Evolutionary conservation across 2,888 invertebrate species (phyloP), one percentile per base, ranked within the genome.

Genomic region (Aradus depressus): DNA sequence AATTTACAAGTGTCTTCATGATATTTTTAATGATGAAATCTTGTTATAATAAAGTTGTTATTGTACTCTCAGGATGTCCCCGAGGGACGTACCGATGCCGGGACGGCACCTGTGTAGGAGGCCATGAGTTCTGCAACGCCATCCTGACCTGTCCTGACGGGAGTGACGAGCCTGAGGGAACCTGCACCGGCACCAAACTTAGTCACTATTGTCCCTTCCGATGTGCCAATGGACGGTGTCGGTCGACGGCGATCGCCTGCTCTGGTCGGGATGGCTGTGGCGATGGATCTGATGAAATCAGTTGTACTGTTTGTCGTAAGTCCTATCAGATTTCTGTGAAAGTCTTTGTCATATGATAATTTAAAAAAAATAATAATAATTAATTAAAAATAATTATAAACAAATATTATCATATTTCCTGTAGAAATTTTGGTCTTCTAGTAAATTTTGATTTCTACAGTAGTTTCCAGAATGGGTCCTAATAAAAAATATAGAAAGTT

Each of bases 231-330:
- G 89, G 89, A 2, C 74, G 88, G 52, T 91, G 91, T 67, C 75
- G 91, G 51, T 88, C 89, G 43, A 85, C 86, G 51, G 90, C 91
- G 0, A 86, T 91, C 55, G 80, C 87, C 3, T 91, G 91, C 68
- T 89, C 88, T 12, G 91, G 91, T 22, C 75, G 84, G 34, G 90
- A 91, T 66, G 91, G 91, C 18, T 91, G 91, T 64, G 91, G 91
- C 5, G 91, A 91, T 72, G 85, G 84, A 60, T 85, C 84, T 37
- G 91, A 91, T 64, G 91, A 92, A 68, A 77, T 76, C 56, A 79
- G 80, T 56, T 92, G 91, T 69, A 75, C 76, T 57, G 83, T 90
- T 58, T 91, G 91, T 71, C 80, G 91, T 91, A 70, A 60, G 60
- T 56, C n/a, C n/a, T n/a, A 34, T 22, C 14, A 10, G 5, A 4